A percentile compares a stretch with the other conserved stretches of the same genome.
Conservation (phyloP, 2,797 vertebrate genomes). For the Petrocephalus schoutedeni region DNA sequence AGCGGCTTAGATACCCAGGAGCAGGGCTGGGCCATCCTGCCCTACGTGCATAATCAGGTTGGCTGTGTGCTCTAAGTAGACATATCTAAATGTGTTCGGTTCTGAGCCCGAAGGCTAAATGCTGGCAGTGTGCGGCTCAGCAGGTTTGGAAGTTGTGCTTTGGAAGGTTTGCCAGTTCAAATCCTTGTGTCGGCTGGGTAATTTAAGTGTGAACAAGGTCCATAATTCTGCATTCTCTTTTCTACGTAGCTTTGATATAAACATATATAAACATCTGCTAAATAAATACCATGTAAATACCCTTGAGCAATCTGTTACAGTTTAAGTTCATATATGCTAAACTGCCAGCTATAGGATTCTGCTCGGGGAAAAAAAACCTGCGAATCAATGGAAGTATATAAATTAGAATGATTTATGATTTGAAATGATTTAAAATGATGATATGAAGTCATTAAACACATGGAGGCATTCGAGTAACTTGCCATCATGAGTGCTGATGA, state of each 20-base stretch:
- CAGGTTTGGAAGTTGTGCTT: neutral
- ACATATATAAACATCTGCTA: neutral
- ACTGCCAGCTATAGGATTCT: neutral
- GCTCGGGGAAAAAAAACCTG: neutral
- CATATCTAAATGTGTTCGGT: neutral
- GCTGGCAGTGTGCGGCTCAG: neutral
- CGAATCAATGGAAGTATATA: neutral
- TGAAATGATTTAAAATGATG: too few species aligned
- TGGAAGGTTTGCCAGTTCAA: neutral
- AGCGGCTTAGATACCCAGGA: neutral
- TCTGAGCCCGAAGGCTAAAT: neutral
- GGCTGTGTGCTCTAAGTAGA: neutral
- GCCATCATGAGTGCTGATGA: neutral
- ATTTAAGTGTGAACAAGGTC: neutral
- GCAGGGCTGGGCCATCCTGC: neutral
- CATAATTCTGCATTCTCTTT: neutral
- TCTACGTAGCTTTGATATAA: neutral
- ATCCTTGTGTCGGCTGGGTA: neutral
- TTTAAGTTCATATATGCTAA: neutral
- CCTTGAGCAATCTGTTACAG: neutral
- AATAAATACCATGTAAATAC: neutral
- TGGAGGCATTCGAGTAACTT: neutral
- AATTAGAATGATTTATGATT: neutral
- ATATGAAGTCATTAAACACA: neutral
- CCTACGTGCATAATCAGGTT: neutral